phyloP scores from a whole-genome alignment of 35 echinoderm and acorn worm genomes.

The Heliocidaris tuberculata region DNA sequence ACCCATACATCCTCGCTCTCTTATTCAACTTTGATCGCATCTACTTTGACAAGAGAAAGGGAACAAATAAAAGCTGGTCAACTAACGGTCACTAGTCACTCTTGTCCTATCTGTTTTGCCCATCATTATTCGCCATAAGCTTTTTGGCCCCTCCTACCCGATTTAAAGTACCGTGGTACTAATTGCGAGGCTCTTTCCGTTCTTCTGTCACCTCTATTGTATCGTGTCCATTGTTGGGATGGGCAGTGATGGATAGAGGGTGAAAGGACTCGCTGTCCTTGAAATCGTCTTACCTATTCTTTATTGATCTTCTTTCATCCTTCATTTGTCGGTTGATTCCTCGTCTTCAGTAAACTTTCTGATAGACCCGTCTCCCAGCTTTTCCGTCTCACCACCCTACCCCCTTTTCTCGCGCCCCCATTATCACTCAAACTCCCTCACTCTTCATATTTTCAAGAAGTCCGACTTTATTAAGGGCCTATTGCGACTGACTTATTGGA shows the following conservation, averaged over 20 bases:
- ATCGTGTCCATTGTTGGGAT: background rate
- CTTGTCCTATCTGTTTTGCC: background rate
- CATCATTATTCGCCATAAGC: slow-evolving; percentile 26
- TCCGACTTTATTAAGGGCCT: no score
- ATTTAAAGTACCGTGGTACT: slow-evolving; percentile 31
- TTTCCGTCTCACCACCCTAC: background rate
- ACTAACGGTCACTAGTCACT: background rate
- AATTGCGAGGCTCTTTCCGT: background rate
- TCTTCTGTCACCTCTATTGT: background rate
- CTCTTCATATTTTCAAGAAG: no score
- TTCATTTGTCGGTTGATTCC: background rate
- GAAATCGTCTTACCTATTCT: slow-evolving; percentile 27
- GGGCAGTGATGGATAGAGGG: background rate
- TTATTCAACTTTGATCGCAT: slow-evolving; percentile 26
- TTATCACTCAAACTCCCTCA: no score
- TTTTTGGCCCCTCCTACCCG: slow-evolving; percentile 20
- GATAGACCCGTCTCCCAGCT: background rate
- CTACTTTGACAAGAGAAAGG: slow-evolving; percentile 16
- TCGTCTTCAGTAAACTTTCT: background rate
- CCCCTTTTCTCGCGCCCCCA: no score
- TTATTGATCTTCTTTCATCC: slow-evolving; percentile 33
- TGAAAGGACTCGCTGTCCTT: slow-evolving; percentile 11
- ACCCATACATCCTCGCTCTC: background rate
- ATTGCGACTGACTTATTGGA: no score
- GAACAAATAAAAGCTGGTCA: slow-evolving; percentile 9